Percentiles rank a stretch among this genome's conserved stretches.
phyloP scores from a whole-genome alignment of 92 coral and sea anemone genomes.

The Epizoanthus ramosus region DNA sequence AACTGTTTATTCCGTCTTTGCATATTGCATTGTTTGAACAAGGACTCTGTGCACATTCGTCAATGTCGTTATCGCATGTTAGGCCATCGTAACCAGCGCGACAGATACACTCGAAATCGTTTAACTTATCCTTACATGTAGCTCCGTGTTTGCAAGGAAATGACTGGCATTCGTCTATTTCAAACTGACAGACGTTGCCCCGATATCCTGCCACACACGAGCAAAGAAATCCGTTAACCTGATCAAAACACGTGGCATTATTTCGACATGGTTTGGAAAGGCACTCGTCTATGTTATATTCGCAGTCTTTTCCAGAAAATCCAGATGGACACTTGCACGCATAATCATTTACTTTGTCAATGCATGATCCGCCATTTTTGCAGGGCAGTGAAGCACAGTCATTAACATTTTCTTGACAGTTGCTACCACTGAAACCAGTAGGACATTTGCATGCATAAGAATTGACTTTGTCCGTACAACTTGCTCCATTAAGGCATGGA shows the following conservation, averaged over 20 bases:
- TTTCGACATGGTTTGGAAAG: not conserved
- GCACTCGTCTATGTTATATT: not conserved
- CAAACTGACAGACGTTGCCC: slow-evolving; percentile 1
- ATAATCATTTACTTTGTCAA: not conserved
- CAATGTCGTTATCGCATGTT: slow-evolving; percentile 19
- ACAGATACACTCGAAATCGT: not conserved
- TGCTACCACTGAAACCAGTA: not conserved
- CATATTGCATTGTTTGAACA: slow-evolving; percentile 37
- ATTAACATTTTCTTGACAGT: not conserved
- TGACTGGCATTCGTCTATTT: not conserved
- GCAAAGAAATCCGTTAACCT: not conserved
- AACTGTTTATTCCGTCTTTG: slow-evolving; percentile 15
- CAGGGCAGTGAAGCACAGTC: not conserved
- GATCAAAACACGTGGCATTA: not conserved
- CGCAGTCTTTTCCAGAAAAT: not conserved
- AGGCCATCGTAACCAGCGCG: not conserved
- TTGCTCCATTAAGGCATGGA: not conserved
- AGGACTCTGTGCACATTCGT: slow-evolving; percentile 27
- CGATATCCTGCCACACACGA: not conserved
- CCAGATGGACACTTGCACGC: not conserved
- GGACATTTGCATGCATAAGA: not conserved
- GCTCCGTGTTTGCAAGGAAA: slow-evolving; percentile 2
- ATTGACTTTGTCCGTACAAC: not conserved
- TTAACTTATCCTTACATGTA: not conserved
- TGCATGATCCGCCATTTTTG: not conserved